These are phyloP conservation scores for Trichomalopsis sarcophagae DNA, from an alignment of 1,140 invertebrate genomes.

Conservation along the genomic window DNA sequence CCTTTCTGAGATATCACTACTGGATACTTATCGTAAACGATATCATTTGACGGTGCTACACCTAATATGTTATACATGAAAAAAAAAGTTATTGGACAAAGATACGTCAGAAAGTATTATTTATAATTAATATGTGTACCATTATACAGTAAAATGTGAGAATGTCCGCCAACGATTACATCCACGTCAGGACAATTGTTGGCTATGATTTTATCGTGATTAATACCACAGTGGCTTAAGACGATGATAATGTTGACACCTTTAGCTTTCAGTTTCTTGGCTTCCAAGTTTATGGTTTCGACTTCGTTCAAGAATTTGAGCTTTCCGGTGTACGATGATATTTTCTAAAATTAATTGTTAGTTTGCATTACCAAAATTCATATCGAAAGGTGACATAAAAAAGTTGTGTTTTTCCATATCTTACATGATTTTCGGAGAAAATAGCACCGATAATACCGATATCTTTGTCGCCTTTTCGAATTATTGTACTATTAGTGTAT, in stretches of 20 bases:
- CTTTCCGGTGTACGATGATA: constrained; percentile 77
- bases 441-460: constrained; percentile 91
- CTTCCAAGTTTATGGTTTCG: constrained; percentile 79
- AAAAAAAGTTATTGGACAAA: background rate
- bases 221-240: constrained; percentile 85
- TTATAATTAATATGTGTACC: constrained; percentile 60
- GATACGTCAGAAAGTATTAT: background rate
- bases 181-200: constrained; percentile 79
- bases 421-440: constrained; percentile 81
- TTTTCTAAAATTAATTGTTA: constrained; percentile 66
- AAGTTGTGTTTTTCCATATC: constrained; percentile 58
- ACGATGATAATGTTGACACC: constrained; percentile 87
- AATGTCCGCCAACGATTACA: constrained; percentile 91
- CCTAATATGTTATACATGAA: constrained; percentile 51
- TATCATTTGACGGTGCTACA: constrained; percentile 76
- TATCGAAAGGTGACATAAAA: background rate
- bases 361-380: background rate
- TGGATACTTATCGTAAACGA: constrained; percentile 79
- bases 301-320: constrained; percentile 82
- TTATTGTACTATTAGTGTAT: constrained; percentile 78
- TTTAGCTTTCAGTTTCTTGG: constrained; percentile 76
- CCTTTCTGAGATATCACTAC: constrained; percentile 77
- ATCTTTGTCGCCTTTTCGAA: constrained; percentile 77
- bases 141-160: constrained; percentile 86
- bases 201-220: constrained; percentile 84